Conservation (phyloP, 2,888 invertebrate species). For the Melitaea athalia region DNA sequence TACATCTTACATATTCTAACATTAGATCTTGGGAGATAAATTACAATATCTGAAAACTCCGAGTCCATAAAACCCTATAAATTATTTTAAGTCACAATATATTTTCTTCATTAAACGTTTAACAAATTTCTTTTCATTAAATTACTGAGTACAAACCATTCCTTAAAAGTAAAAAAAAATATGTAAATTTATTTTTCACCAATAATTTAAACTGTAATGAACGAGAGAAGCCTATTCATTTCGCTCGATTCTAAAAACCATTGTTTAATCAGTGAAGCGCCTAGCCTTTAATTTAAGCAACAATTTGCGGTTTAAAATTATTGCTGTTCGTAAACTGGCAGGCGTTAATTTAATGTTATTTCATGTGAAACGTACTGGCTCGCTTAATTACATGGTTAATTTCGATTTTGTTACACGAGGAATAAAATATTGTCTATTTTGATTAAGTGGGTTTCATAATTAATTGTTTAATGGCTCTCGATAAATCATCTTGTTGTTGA, state of each 20-base stretch:
- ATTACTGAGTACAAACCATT: background rate
- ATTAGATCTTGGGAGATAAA: no score
- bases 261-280: slow-evolving; percentile 39
- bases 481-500: background rate
- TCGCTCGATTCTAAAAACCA: slow-evolving; percentile 26
- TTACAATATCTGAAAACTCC: background rate
- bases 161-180: background rate
- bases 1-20: no score
- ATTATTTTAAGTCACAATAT: no score
- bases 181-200: background rate
- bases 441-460: slow-evolving; percentile 2
- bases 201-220: background rate
- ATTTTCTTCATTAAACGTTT: no score
- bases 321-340: slow-evolving; percentile 43
- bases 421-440: slow-evolving; percentile 23
- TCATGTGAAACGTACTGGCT: slow-evolving; percentile 26
- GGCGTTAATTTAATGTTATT: slow-evolving; percentile 43
- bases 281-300: slow-evolving; percentile 41
- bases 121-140: no score
- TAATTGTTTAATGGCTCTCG: background rate
- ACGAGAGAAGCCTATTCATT: slow-evolving; percentile 17
- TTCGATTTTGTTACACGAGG: slow-evolving; percentile 26
- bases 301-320: slow-evolving; percentile 42
- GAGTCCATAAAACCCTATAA: background rate
- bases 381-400: slow-evolving; percentile 30